Percentiles rank a stretch among this genome's conserved stretches.
Conservation (phyloP, 2,797 vertebrate species). For the Sebastiscus albofasciatus region DNA sequence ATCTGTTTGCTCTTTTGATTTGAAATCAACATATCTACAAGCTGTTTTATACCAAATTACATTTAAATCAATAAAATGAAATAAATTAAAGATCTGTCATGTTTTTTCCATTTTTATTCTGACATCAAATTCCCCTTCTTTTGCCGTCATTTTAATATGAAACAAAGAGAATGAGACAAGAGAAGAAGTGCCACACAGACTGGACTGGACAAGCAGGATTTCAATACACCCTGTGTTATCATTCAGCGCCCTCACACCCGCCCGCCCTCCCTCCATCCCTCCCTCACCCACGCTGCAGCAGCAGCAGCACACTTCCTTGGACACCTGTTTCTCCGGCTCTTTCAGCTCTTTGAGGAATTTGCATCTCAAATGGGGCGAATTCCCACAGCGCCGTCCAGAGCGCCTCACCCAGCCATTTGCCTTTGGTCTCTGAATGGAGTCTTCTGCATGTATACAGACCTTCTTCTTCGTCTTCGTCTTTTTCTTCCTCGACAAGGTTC, state of each 20-base stretch:
- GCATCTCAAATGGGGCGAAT: conserved; percentile 82
- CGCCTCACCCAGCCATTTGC: conserved; percentile 43
- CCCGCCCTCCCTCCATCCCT: background rate
- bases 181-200: conserved; percentile 22
- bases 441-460: conserved; percentile 52
- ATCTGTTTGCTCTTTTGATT: conserved; percentile 21
- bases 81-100: background rate
- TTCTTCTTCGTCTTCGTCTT: conserved; percentile 36
- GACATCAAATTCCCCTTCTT: background rate
- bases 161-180: conserved; percentile 29
- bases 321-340: conserved; percentile 84
- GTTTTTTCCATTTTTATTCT: background rate
- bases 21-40: conserved; percentile 7
- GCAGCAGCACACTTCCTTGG: conserved; percentile 74
- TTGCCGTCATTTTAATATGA: background rate
- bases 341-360: conserved; percentile 81
- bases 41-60: conserved; percentile 45
- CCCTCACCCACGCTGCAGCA: conserved; percentile 24
- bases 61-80: conserved; percentile 58
- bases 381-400: conserved; percentile 69
- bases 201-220: conserved; percentile 25
- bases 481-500: conserved; percentile 29
- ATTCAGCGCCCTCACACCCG: conserved; percentile 49
- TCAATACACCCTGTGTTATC: conserved; percentile 76
- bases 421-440: conserved; percentile 62